These are phyloP conservation scores for Clivina fossor DNA, from an alignment of 2,888 invertebrate genomes.

Conservation along the genomic window DNA sequence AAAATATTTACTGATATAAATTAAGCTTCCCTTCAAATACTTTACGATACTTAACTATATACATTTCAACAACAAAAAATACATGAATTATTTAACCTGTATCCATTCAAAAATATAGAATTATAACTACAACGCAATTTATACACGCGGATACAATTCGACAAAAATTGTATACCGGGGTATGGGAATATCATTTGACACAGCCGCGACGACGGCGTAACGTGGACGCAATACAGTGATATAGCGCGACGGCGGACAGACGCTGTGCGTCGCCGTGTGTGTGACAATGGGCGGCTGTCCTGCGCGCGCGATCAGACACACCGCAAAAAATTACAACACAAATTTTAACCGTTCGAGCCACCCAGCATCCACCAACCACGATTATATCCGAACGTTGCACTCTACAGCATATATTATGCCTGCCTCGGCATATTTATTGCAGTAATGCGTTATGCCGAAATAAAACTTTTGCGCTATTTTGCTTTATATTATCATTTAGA, in stretches of 20 bases:
- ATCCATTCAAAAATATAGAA: no score
- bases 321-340: conserved; percentile 31
- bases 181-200: conserved; percentile 20
- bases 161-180: no score
- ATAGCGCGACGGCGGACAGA: conserved; percentile 31
- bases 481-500: no score
- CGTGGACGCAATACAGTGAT: no score
- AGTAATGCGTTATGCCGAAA: conserved; percentile 21
- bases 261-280: conserved; percentile 26
- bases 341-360: conserved; percentile 29
- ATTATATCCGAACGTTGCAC: conserved; percentile 23
- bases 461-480: no score
- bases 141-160: no score
- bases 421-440: conserved; percentile 19
- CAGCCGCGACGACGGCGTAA: conserved; percentile 6
- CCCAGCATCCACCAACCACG: not conserved
- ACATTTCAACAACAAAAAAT: no score
- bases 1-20: no score
- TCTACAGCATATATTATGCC: conserved; percentile 23
- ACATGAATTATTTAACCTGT: no score
- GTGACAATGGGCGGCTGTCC: conserved; percentile 22
- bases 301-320: conserved; percentile 21
- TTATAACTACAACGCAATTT: no score
- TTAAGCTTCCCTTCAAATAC: no score
- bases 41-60: no score